Conservation (phyloP, 2,888 invertebrate species). For the Callosobruchus maculatus region DNA sequence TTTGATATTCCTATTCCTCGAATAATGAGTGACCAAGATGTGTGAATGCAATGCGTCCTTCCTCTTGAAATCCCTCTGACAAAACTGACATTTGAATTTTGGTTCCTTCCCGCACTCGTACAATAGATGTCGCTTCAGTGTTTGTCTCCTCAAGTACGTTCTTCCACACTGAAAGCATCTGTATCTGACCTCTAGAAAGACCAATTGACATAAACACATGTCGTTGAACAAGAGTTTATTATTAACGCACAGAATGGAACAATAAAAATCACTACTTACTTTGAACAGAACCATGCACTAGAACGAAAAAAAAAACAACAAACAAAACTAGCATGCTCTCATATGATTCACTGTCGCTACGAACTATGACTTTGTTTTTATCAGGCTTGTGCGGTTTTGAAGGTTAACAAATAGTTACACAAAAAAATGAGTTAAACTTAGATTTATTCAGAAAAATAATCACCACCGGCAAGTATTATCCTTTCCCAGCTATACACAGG, state of each 20-base stretch:
- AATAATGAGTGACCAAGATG: constrained; percentile 20
- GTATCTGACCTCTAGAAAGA: not conserved
- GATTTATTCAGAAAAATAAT: too few species aligned
- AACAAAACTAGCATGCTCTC: not conserved
- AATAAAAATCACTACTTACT: not conserved
- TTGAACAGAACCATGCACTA: not conserved
- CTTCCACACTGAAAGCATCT: constrained; percentile 49
- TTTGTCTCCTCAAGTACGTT: constrained; percentile 41
- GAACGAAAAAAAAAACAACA: not conserved
- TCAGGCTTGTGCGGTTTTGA: too few species aligned
- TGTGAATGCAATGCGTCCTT: constrained; percentile 22
- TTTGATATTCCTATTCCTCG: constrained; percentile 11
- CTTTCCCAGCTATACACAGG: too few species aligned
- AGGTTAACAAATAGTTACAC: too few species aligned
- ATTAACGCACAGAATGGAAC: too few species aligned
- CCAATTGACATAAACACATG: not conserved
- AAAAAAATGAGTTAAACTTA: too few species aligned
- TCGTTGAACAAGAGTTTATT: not conserved
- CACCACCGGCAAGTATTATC: too few species aligned
- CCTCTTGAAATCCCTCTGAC: constrained; percentile 22
- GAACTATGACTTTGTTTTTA: too few species aligned
- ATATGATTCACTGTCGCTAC: too few species aligned
- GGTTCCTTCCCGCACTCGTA: constrained; percentile 30
- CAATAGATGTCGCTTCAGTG: constrained; percentile 21
- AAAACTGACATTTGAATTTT: constrained; percentile 32